Base-by-base conservation (phyloP, 2,888 invertebrate genomes). In the Koerneria pararmatus region DNA sequence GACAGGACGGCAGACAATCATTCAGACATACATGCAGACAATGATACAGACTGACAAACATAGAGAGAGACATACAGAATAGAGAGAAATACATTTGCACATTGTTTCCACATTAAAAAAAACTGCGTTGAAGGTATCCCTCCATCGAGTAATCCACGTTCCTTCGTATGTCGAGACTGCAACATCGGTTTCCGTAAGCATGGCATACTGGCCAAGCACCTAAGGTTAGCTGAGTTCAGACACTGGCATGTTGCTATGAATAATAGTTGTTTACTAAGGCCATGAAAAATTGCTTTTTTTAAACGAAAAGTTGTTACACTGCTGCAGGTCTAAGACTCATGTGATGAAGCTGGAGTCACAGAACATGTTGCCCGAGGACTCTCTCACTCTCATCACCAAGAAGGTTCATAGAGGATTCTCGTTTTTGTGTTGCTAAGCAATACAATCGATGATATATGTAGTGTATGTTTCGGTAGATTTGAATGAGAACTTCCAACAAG, bases 141-240 rank as follows among this genome's bases (percentile, higher is more conserved):
- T n/a, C n/a, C n/a, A n/a, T 31, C 29, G 31, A 58, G 41, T 59
- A 95, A 95, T 85, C 95, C 95, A 2, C 88, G 95, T 61, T 95
- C 95, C 24, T 97, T 95, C 84, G 91, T 93, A 82, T 97, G 97
- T 86, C 89, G 89, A 27, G 94, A 95, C 83, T 97, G 97, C 84
- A 92, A 91, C 83, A 91, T 93, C 76, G 95, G 94, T 8, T 97
- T 98, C 84, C 79, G 86, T 8, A 95, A 95, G 81, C 95, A 94
- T 82, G 97, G 95, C 0, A 95, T 95, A 85, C 86, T 98, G 79
- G 94, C 95, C 0, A 95, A 95, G 85, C 97, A 98, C 87, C 87
- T 97, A 70, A 89, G 95, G 66, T 73, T 35, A 1, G 37, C 5
- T 32, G 35, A 6, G n/a, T n/a, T n/a, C n/a, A n/a, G n/a, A n/a